Evolutionary conservation across 2,888 invertebrate species (phyloP), one percentile per base, ranked within the genome.

Genomic region (Drosophila subsilvestris): DNA sequence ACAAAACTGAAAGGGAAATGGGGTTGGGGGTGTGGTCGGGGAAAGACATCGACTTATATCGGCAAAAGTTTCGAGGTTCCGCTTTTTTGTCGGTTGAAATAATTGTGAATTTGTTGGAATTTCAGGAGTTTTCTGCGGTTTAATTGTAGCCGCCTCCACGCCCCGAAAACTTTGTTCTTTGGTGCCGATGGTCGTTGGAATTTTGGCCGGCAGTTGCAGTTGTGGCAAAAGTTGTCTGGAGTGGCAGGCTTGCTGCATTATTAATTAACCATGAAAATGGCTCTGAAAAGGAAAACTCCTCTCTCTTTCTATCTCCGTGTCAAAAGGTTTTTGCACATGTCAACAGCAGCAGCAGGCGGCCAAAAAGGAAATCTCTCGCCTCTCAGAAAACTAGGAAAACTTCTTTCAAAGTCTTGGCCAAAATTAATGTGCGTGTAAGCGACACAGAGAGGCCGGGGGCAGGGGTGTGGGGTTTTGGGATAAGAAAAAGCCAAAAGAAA

Each of bases 381-480:
- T 42, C 58, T 10, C 49, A 42, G 37, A 57, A 62, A 81, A 62
- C 63, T n/a, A 7, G 65, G 20, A 62, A 61, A 76, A 79, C 70
- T 70, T 81, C 22, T 62, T 55, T 53, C 57, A 44, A 63, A 81
- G 56, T 68, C 63, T 67, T 58, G 60, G 58, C 81, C 78, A 66
- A 80, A 82, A 82, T 82, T 82, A 82, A 82, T 82, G 70, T 77
- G 62, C 75, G 68, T 79, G 77, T 79, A 79, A 79, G 63, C 67
- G 82, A 63, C 49, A 58, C 27, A 73, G 20, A 58, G 29, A 22
- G 22, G 25, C 25, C 3, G n/a, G 27, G 12, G 17, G 27, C 8
- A 12, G 12, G 27, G 42, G n/a, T 42, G 22, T 44, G 32, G 37
- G 6, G 5, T 14, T 37, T 14, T n/a, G 37, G 37, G 42, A 54